Conservation (phyloP, 2,113 vertebrate species). For the Hippocampus guttulatus region DNA sequence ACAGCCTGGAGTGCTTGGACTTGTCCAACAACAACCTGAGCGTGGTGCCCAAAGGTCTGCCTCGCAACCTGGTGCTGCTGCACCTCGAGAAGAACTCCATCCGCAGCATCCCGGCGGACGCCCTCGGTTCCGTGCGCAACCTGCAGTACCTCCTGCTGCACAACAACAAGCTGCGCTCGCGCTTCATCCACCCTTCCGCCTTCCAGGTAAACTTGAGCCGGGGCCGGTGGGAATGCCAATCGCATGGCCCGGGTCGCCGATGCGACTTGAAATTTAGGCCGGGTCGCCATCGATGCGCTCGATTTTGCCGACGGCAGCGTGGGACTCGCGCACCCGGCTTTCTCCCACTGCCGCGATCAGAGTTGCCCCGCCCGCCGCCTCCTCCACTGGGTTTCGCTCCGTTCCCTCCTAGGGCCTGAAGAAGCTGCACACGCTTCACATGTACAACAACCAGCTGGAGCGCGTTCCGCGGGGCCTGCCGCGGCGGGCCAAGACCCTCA, state of each 20-base stretch:
- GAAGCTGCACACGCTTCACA: slow-evolving; percentile 92
- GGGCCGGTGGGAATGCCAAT: no score
- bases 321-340: neutral
- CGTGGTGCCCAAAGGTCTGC: slow-evolving; percentile 84
- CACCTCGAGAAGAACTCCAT: slow-evolving; percentile 96
- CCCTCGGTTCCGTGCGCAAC: slow-evolving; percentile 81
- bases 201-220: slow-evolving; percentile 69
- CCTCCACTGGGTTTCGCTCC: neutral
- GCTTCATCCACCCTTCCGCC: slow-evolving; percentile 82
- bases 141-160: slow-evolving; percentile 95
- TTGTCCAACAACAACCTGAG: slow-evolving; percentile 95
- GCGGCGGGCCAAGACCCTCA: slow-evolving; percentile 88
- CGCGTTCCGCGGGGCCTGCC: slow-evolving; percentile 87
- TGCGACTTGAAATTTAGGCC: neutral
- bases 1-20: slow-evolving; percentile 90
- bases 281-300: no score
- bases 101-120: slow-evolving; percentile 76
- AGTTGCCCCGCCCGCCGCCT: neutral
- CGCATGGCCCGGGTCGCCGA: no score
- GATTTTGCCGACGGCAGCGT: neutral
- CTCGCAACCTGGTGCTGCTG: slow-evolving; percentile 86
- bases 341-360: neutral
- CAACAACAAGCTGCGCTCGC: slow-evolving; percentile 87
- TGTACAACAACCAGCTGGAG: slow-evolving; percentile 95
- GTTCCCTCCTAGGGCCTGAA: slow-evolving; percentile 77